Conservation (phyloP, 2,113 vertebrate genomes). For the Sturnus vulgaris region DNA sequence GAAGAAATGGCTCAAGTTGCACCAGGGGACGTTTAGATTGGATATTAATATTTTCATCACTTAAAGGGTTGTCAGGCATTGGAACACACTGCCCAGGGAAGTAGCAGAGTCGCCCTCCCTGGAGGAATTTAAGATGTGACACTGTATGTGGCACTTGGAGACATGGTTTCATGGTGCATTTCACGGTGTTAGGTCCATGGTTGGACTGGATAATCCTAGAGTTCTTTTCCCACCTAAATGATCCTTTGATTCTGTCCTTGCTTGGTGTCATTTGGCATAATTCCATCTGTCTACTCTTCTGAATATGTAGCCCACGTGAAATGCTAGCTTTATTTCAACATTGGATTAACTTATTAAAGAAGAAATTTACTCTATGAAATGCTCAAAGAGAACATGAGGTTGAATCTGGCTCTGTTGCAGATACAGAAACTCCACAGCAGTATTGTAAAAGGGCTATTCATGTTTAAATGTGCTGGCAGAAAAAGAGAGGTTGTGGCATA, state of each 20-base stretch:
- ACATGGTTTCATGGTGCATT: background rate
- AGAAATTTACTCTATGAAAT: background rate
- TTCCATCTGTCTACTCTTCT: background rate
- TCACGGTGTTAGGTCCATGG: background rate
- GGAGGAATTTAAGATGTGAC: accelerated
- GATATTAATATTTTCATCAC: background rate
- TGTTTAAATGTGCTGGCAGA: background rate
- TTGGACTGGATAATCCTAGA: background rate
- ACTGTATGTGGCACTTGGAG: background rate
- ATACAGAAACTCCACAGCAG: background rate
- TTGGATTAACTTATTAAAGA: background rate
- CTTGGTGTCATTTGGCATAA: background rate
- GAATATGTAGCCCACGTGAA: background rate
- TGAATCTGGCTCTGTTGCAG: background rate
- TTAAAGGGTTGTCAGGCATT: background rate
- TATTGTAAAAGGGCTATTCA: background rate
- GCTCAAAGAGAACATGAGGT: background rate
- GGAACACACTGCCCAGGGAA: background rate
- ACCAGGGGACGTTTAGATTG: background rate
- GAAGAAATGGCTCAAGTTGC: background rate
- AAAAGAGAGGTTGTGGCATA: background rate
- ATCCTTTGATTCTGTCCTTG: background rate
- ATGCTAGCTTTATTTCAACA: background rate
- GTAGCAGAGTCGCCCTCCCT: background rate
- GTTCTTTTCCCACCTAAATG: background rate